Percentiles rank a stretch among this genome's conserved stretches.
Conservation (phyloP, 2,113 vertebrate genomes). For the Asarcornis scutulata region DNA sequence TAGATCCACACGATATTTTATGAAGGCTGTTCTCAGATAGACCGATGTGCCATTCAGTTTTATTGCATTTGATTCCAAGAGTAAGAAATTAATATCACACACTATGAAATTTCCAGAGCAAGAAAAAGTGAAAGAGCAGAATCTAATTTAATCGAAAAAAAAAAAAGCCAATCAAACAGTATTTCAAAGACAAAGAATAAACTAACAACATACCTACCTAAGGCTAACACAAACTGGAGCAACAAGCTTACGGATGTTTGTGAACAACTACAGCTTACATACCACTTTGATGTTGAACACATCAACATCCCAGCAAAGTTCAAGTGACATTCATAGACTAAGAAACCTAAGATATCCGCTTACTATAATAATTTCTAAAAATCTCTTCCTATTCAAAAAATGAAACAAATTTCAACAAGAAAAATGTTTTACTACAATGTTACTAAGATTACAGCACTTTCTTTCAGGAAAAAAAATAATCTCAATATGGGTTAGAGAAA, state of each 20-base stretch:
- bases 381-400: neutral
- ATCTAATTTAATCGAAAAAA: neutral
- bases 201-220: neutral
- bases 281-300: neutral
- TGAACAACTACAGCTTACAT: neutral
- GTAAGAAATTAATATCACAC: neutral
- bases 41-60: neutral
- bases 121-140: neutral
- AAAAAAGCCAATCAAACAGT: neutral
- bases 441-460: neutral
- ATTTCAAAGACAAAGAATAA: neutral
- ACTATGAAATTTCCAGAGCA: neutral
- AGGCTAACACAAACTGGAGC: neutral
- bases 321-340: neutral
- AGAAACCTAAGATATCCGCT: neutral
- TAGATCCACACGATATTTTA: neutral
- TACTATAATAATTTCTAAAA: neutral
- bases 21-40: neutral
- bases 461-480: neutral
- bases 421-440: neutral
- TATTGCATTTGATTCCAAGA: neutral
- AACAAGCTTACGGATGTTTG: neutral
- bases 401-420: neutral
- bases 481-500: neutral
- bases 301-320: neutral